A percentile compares a stretch with the other conserved stretches of the same genome.
Conservation (phyloP, 2,113 vertebrate genomes). For the Ailurus styani region DNA sequence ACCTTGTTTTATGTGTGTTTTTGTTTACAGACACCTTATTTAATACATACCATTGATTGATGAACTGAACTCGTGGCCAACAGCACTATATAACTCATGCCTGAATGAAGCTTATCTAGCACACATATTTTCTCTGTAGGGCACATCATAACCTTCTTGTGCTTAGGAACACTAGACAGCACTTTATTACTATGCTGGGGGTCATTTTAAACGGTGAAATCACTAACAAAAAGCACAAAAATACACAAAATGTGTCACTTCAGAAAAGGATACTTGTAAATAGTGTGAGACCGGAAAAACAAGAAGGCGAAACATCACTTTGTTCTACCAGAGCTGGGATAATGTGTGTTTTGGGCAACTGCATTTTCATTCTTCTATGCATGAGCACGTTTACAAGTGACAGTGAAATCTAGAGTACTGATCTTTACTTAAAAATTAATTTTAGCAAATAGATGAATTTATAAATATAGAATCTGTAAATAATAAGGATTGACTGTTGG, state of each 20-base stretch:
- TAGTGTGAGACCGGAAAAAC: neutral
- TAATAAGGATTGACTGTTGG: neutral
- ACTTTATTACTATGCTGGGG: neutral
- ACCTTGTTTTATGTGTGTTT: neutral
- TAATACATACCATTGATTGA: neutral
- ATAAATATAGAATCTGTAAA: neutral
- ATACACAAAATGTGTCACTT: neutral
- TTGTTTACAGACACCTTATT: neutral
- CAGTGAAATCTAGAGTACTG: neutral
- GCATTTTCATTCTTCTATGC: no score
- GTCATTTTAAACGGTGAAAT: neutral
- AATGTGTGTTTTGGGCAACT: neutral
- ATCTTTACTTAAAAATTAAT: neutral
- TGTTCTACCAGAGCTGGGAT: neutral
- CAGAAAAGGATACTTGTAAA: neutral
- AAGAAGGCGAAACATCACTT: neutral
- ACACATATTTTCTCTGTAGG: neutral
- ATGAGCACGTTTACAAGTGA: neutral
- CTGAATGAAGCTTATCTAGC: neutral
- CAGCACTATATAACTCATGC: neutral
- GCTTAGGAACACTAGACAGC: neutral
- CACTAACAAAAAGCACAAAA: neutral
- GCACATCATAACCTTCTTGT: neutral
- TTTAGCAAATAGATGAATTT: neutral
- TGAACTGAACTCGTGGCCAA: neutral